A percentile compares a stretch with the other conserved stretches of the same genome.
phyloP scores from a whole-genome alignment of 2,888 invertebrate genomes.

The Anorthoa munda region DNA sequence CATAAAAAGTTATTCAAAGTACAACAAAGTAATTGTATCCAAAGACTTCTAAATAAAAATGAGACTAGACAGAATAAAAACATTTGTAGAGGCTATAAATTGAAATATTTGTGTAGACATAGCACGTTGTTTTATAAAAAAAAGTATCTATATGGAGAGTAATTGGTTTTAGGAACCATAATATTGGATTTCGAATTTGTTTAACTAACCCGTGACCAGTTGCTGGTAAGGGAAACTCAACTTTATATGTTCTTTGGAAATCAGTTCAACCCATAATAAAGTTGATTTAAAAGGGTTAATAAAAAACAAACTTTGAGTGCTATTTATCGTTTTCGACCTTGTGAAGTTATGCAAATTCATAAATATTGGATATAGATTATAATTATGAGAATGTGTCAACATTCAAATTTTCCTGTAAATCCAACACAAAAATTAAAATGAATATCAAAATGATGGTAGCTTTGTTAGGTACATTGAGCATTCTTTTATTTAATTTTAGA shows the following conservation, averaged over 20 bases:
- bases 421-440: too few relatives aligned
- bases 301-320: not conserved
- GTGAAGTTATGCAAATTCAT: too few relatives aligned
- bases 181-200: slow-evolving; percentile 44
- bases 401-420: too few relatives aligned
- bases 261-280: slow-evolving; percentile 25
- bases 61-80: not conserved
- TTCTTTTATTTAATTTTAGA: too few relatives aligned
- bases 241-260: slow-evolving; percentile 28
- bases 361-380: too few relatives aligned
- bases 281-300: slow-evolving; percentile 15
- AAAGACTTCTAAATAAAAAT: not conserved
- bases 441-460: too few relatives aligned
- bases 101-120: slow-evolving; percentile 14
- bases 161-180: slow-evolving; percentile 44
- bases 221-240: slow-evolving; percentile 15
- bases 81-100: not conserved
- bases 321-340: not conserved
- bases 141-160: not conserved
- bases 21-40: not conserved
- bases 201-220: slow-evolving; percentile 21
- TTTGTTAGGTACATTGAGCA: too few relatives aligned
- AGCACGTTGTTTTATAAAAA: slow-evolving; percentile 1
- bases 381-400: too few relatives aligned
- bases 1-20: not conserved